phyloP scores from a whole-genome alignment of 1,140 invertebrate genomes.

The Temnothorax nylanderi region DNA sequence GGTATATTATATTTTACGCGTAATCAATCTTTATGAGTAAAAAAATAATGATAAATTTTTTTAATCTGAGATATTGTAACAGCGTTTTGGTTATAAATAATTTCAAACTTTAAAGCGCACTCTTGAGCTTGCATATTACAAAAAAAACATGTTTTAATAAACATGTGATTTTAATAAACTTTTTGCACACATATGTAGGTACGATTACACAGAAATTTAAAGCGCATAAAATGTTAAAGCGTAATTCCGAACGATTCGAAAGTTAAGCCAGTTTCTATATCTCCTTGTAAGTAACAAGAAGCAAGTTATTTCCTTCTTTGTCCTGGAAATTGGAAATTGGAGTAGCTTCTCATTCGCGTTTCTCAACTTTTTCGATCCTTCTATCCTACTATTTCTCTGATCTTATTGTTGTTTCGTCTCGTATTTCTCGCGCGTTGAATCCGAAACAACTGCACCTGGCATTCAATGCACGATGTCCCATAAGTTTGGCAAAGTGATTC shows the following conservation, averaged over 20 bases:
- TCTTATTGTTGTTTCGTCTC: conserved; percentile 19
- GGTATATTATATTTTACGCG: not conserved
- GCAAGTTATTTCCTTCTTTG: conserved; percentile 1
- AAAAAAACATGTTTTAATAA: not conserved
- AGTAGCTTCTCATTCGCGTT: conserved; percentile 32
- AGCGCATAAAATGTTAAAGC: not conserved
- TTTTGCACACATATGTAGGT: not conserved
- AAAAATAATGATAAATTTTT: not conserved
- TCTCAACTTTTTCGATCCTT: conserved; percentile 27
- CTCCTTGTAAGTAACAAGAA: conserved; percentile 1
- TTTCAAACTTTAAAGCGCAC: not conserved
- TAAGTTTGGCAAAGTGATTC: conserved; percentile 41
- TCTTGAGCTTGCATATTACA: not conserved
- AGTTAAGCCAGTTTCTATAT: not conserved
- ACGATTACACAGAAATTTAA: not conserved
- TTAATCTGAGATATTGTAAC: not conserved
- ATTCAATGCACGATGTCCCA: not conserved
- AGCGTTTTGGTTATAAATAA: not conserved
- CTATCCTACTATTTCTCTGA: not conserved
- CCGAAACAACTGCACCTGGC: not conserved
- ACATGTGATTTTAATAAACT: not conserved
- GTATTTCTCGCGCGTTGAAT: conserved; percentile 17
- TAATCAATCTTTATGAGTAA: not conserved
- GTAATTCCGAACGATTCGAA: not conserved
- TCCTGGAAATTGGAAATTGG: conserved; percentile 38